Conservation (phyloP, 1,140 invertebrate genomes). For the Patella vulgata region DNA sequence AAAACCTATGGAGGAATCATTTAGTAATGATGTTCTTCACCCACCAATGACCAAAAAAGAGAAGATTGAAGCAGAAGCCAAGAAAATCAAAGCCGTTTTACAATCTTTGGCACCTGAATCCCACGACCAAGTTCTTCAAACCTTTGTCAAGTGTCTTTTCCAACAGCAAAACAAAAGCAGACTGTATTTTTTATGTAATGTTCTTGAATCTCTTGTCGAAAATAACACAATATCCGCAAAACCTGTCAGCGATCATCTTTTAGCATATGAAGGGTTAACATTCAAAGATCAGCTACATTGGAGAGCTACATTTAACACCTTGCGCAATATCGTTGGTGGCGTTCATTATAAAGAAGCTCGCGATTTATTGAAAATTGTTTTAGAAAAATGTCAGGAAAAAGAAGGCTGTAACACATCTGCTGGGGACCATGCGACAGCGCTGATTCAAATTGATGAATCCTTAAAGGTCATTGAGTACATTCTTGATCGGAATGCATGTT, state of each 20-base stretch:
- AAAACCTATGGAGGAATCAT: conserved; percentile 84
- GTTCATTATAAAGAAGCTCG: conserved; percentile 88
- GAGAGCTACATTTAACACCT: conserved; percentile 84
- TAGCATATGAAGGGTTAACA: conserved; percentile 81
- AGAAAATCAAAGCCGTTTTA: conserved; percentile 71
- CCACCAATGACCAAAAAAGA: conserved; percentile 75
- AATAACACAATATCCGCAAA: conserved; percentile 69
- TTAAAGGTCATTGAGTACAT: conserved; percentile 81
- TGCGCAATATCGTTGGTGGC: conserved; percentile 85
- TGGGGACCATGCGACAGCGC: conserved; percentile 47
- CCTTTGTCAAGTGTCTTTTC: conserved; percentile 77
- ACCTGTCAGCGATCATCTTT: conserved; percentile 84
- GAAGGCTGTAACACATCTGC: conserved; percentile 27
- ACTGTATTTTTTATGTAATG: conserved; percentile 76
- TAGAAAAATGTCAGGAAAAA: conserved; percentile 79
- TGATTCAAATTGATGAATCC: conserved; percentile 46
- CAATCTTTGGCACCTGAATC: conserved; percentile 71
- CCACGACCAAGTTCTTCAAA: conserved; percentile 76
- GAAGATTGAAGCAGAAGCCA: conserved; percentile 74
- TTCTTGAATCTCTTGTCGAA: conserved; percentile 79
- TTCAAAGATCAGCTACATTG: conserved; percentile 84
- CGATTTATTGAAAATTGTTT: conserved; percentile 68
- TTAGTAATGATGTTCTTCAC: conserved; percentile 84
- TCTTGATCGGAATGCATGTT: conserved; percentile 90
- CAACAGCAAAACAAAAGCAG: conserved; percentile 77